Evolutionary conservation across 2,888 invertebrate genomes (phyloP).

Genomic region (Dorcus parallelipipedus): DNA sequence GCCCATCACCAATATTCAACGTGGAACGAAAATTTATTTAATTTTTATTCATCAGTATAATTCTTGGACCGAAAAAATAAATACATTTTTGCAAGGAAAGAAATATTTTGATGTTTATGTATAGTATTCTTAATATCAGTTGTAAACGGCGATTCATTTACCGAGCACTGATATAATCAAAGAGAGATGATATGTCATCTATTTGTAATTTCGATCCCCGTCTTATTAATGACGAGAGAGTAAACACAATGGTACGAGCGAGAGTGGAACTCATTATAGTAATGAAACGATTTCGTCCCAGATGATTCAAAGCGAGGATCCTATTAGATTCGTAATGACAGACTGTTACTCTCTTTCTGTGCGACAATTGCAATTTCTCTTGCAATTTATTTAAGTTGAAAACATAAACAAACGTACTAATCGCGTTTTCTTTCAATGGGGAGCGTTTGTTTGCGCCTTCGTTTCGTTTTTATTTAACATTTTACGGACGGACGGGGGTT

Average conservation of each 20-base stretch:
- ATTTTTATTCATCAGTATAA: no score
- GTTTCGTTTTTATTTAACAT: not conserved
- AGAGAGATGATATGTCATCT: slow-evolving; percentile 38
- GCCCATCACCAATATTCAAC: no score
- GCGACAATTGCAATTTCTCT: slow-evolving; percentile 10
- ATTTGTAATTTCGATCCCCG: slow-evolving; percentile 38
- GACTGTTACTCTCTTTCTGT: slow-evolving; percentile 18
- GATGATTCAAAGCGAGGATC: slow-evolving; percentile 39
- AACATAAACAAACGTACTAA: slow-evolving; percentile 1
- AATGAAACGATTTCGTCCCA: slow-evolving; percentile 42
- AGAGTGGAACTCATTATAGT: slow-evolving; percentile 35
- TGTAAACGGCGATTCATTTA: slow-evolving; percentile 11
- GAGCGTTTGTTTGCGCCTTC: not conserved
- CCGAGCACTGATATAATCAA: slow-evolving; percentile 13
- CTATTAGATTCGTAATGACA: slow-evolving; percentile 40
- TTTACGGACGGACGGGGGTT: not conserved
- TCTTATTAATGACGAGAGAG: slow-evolving; percentile 39
- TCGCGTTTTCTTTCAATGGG: not conserved
- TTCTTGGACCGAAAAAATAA: no score
- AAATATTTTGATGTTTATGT: no score
- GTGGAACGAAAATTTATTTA: no score
- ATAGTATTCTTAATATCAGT: not conserved
- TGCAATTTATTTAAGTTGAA: slow-evolving; percentile 4
- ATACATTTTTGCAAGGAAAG: no score
- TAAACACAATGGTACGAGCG: slow-evolving; percentile 37